A percentile compares a stretch with the other conserved stretches of the same genome.
These are phyloP conservation scores for Drosophila takahashii DNA, from an alignment of 1,140 invertebrate species.

Conservation along the genomic window DNA sequence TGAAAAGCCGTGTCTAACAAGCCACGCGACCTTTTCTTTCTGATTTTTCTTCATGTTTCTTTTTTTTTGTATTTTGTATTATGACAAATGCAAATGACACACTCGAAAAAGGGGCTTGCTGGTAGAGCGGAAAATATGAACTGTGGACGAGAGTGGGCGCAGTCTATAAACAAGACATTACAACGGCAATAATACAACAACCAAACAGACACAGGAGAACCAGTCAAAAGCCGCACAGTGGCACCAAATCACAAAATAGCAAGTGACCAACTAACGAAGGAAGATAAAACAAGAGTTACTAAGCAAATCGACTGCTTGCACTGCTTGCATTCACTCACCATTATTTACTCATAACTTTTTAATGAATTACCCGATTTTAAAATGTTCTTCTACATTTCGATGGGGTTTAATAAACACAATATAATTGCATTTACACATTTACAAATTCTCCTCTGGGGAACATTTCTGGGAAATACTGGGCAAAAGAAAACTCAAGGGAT, in stretches of 20 bases:
- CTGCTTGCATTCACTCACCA: no score
- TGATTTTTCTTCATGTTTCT: slow-evolving; percentile 6
- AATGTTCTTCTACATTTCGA: no score
- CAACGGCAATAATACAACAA: slow-evolving; percentile 16
- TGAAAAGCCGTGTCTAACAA: slow-evolving; percentile 38
- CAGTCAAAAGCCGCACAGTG: slow-evolving; percentile 31
- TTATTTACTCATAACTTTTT: no score
- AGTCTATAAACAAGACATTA: slow-evolving; percentile 50
- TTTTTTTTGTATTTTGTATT: slow-evolving; percentile 5
- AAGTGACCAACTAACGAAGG: background rate
- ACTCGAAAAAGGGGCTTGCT: slow-evolving; percentile 22
- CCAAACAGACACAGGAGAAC: slow-evolving; percentile 6
- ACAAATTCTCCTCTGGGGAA: no score
- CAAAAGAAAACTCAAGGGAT: background rate
- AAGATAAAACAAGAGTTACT: background rate
- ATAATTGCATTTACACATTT: no score
- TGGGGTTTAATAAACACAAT: no score
- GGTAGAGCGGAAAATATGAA: slow-evolving; percentile 26
- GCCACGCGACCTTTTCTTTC: slow-evolving; percentile 54
- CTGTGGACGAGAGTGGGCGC: slow-evolving; percentile 41
- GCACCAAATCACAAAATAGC: no score
- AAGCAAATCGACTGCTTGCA: no score
- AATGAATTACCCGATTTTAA: no score
- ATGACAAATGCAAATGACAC: slow-evolving; percentile 77
- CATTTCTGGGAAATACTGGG: no score